Base-by-base conservation (phyloP, 2,888 invertebrate genomes). In the Apocheima hispidaria region DNA sequence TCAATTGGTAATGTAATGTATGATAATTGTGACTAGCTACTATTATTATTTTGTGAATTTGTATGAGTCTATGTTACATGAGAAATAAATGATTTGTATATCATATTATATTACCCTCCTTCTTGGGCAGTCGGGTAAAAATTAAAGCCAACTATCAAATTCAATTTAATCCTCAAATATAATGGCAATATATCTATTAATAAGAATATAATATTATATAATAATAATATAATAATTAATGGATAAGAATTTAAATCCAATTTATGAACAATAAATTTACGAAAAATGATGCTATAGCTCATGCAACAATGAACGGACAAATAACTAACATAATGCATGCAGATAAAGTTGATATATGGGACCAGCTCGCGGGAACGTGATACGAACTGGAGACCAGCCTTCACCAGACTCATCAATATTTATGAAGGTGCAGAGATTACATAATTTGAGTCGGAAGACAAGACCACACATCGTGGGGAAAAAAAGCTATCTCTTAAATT, bases 381-480 rank as follows among this genome's bases (percentile, higher is more conserved):
- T 38, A 46, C 46, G 28, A 14, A 41, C 20, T n/a, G 6, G 14
- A 12, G 52, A 53, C 59, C 48, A 46, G 52, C 48, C 43, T 26
- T 38, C 38, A 35, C 14, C 5, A 35, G 28, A 48, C 20, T 54
- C 60, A 60, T 60, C 60, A 60, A 60, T 60, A 60, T 60, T 41
- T 60, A 60, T 60, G 54, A 50, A 53, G 54, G 36, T 49, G 30
- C 18, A 26, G 16, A 33, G 46, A 44, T 54, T 60, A 50, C 54
- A 54, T 36, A 54, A 54, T 52, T 49, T 46, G 12, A 18, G 20
- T 23, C 52, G 38, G 40, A 38, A 59, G 51, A 44, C n/a, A 26
- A 18, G 60, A 28, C 54, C 60, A 54, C 54, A 60, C 54, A 54
- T n/a, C 50, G 49, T 18, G 60, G 43, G 49, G 38, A 16, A 16